Evolutionary conservation across 2,797 vertebrate genomes (phyloP).

Genomic region (Alauda arvensis): DNA sequence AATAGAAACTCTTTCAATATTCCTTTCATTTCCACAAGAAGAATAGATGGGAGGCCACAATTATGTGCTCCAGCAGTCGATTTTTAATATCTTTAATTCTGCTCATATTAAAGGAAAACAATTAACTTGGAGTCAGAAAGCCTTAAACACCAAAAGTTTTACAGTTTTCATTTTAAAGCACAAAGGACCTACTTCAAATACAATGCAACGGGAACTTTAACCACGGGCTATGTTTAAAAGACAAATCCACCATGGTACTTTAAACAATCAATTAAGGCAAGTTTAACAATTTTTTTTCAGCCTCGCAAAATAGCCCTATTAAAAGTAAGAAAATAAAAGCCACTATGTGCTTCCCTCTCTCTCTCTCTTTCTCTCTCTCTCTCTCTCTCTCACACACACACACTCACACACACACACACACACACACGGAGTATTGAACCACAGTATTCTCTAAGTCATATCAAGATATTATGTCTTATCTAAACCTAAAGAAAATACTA

Average conservation of each 20-base stretch:
- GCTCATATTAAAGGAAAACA: slow-evolving; percentile 69
- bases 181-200: slow-evolving; percentile 68
- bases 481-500: slow-evolving; percentile 45
- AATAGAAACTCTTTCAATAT: slow-evolving; percentile 71
- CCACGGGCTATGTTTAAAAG: slow-evolving; percentile 50
- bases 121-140: slow-evolving; percentile 69
- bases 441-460: neutral
- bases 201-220: slow-evolving; percentile 60
- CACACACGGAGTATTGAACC: neutral
- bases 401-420: neutral
- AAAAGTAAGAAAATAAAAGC: slow-evolving; percentile 66
- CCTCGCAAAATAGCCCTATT: slow-evolving; percentile 59
- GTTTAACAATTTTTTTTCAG: slow-evolving; percentile 66
- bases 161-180: slow-evolving; percentile 69
- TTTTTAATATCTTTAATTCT: slow-evolving; percentile 72
- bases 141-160: slow-evolving; percentile 68
- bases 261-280: slow-evolving; percentile 69
- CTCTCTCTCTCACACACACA: neutral
- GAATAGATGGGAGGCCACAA: slow-evolving; percentile 63
- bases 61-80: slow-evolving; percentile 54
- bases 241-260: slow-evolving; percentile 62
- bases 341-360: neutral
- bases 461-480: slow-evolving; percentile 5
- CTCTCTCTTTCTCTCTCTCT: neutral
- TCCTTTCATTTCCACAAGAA: slow-evolving; percentile 73